Evolutionary conservation across 1,140 invertebrate genomes (phyloP).

Genomic region (Drosophila malerkotliana): DNA sequence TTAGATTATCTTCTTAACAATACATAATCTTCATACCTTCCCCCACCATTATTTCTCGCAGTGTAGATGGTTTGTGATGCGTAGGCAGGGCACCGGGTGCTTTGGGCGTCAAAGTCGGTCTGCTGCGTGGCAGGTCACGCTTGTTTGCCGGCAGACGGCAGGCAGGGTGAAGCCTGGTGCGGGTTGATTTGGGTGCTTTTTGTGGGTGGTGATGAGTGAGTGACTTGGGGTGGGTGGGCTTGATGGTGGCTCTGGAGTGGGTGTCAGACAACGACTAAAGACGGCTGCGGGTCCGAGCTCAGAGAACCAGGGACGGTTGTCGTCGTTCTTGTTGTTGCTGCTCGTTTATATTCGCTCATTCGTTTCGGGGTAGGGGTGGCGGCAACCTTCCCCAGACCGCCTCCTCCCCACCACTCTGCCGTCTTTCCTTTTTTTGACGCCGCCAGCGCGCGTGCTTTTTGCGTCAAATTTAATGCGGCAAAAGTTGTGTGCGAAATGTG

Average conservation of each 20-base stretch:
- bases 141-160: conserved; percentile 48
- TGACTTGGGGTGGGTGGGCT: conserved; percentile 15
- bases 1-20: no score
- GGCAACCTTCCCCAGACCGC: background rate
- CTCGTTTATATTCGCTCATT: conserved; percentile 49
- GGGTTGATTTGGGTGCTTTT: background rate
- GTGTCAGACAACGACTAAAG: conserved; percentile 59
- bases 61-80: conserved; percentile 32
- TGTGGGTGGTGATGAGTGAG: conserved; percentile 15
- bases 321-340: conserved; percentile 23
- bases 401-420: background rate
- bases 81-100: conserved; percentile 36
- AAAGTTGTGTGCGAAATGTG: conserved; percentile 66
- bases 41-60: background rate
- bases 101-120: conserved; percentile 59
- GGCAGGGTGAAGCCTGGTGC: background rate
- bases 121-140: conserved; percentile 68
- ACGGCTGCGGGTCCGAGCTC: conserved; percentile 52
- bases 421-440: conserved; percentile 22
- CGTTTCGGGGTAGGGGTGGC: conserved; percentile 11
- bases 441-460: conserved; percentile 57
- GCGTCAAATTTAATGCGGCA: conserved; percentile 68
- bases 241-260: conserved; percentile 11
- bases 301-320: conserved; percentile 12
- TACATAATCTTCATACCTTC: no score